Evolutionary conservation across 1,140 invertebrate species (phyloP).

Genomic region (Drosophila dunni): DNA sequence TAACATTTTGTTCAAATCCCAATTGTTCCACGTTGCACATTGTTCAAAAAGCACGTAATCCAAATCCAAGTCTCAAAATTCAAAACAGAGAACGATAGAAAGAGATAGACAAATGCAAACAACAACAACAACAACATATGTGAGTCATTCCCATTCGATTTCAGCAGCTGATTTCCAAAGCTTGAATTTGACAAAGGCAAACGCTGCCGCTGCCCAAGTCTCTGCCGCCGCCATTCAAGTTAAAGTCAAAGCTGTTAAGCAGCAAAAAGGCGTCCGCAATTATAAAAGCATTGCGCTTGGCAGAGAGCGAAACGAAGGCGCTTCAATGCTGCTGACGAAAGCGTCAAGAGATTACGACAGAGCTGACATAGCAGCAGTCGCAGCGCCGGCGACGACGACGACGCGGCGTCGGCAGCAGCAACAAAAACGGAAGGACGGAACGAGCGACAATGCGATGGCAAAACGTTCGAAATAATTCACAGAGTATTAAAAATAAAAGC

Average conservation of each 20-base stretch:
- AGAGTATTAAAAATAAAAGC: constrained; percentile 77
- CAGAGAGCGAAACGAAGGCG: constrained; percentile 31
- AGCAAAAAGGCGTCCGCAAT: constrained; percentile 63
- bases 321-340: constrained; percentile 61
- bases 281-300: constrained; percentile 59
- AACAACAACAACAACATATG: constrained; percentile 18
- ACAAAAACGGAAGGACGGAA: constrained; percentile 69
- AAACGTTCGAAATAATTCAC: constrained; percentile 77
- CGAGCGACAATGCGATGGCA: constrained; percentile 44
- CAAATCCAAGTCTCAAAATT: constrained; percentile 31
- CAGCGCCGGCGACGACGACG: constrained; percentile 12
- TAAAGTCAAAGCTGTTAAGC: constrained; percentile 45
- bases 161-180: constrained; percentile 39
- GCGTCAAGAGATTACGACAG: constrained; percentile 72
- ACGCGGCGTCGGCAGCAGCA: constrained; percentile 25
- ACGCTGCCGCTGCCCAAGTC: neutral
- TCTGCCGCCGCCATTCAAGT: constrained; percentile 15
- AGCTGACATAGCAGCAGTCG: constrained; percentile 39
- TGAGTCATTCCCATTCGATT: constrained; percentile 35
- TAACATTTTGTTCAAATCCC: constrained; percentile 53
- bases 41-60: constrained; percentile 41
- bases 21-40: constrained; percentile 51
- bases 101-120: constrained; percentile 25
- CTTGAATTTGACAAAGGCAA: constrained; percentile 27
- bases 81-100: neutral